phyloP scores from a whole-genome alignment of 2,888 invertebrate species.

The Acrobeloides nanus region DNA sequence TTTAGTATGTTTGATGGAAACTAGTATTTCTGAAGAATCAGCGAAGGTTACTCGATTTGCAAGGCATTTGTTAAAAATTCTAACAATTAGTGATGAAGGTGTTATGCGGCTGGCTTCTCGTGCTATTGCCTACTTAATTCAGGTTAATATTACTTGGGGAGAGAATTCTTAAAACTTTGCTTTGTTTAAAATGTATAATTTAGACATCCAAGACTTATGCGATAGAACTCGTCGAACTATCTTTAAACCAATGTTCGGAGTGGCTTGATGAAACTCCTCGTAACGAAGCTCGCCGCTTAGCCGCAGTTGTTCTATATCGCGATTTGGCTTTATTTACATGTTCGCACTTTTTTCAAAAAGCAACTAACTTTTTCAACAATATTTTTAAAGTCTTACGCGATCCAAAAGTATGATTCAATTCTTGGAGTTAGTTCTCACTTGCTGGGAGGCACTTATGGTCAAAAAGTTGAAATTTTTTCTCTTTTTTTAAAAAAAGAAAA shows the following conservation, averaged over 20 bases:
- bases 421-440: no score
- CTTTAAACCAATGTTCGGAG: slow-evolving; percentile 88
- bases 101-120: slow-evolving; percentile 93
- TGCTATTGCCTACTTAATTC: slow-evolving; percentile 78
- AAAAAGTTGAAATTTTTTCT: no score
- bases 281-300: slow-evolving; percentile 62
- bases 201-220: slow-evolving; percentile 72
- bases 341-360: slow-evolving; percentile 74
- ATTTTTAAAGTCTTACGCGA: slow-evolving; percentile 47
- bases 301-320: slow-evolving; percentile 66
- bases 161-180: background rate
- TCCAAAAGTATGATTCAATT: slow-evolving; percentile 31
- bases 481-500: no score
- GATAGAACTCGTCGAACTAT: slow-evolving; percentile 94
- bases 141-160: slow-evolving; percentile 59
- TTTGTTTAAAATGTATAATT: slow-evolving; percentile 7
- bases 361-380: slow-evolving; percentile 57
- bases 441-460: no score
- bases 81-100: slow-evolving; percentile 51
- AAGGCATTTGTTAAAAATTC: slow-evolving; percentile 67
- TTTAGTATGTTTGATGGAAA: slow-evolving; percentile 81
- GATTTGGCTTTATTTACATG: slow-evolving; percentile 91
- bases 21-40: slow-evolving; percentile 68
- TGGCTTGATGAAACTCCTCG: slow-evolving; percentile 78
- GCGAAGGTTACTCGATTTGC: slow-evolving; percentile 80